Conservation (phyloP, 1,140 invertebrate genomes). For the Holotrichia oblita region DNA sequence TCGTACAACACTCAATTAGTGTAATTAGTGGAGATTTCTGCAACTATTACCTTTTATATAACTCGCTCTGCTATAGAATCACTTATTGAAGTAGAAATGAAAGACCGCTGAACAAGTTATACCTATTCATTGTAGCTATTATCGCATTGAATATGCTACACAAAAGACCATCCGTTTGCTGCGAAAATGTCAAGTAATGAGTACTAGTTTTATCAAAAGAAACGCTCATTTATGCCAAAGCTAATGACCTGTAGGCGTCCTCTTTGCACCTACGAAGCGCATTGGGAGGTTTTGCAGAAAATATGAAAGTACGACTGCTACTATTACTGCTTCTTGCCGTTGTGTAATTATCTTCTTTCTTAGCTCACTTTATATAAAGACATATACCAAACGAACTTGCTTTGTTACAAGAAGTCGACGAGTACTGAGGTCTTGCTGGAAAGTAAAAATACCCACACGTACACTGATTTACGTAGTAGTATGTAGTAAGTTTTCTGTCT, state of each 20-base stretch:
- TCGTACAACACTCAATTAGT: background rate
- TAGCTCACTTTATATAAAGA: background rate
- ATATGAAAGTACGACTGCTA: background rate
- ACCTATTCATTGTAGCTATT: background rate
- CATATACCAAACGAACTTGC: background rate
- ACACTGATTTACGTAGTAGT: background rate
- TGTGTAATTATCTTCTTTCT: background rate
- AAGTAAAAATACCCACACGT: background rate
- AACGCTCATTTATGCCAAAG: constrained; percentile 7
- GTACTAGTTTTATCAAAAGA: background rate
- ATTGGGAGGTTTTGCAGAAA: background rate
- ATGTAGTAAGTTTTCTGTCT: background rate
- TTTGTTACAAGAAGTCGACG: background rate
- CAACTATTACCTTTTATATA: background rate
- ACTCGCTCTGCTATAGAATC: background rate
- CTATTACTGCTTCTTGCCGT: background rate
- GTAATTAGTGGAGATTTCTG: background rate
- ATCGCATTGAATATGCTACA: background rate
- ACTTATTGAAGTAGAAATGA: background rate
- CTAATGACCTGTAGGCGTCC: background rate
- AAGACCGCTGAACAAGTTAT: background rate
- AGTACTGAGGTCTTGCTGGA: background rate
- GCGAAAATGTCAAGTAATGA: background rate
- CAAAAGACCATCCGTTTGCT: background rate
- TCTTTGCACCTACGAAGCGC: background rate